Evolutionary conservation across 2,797 vertebrate genomes (phyloP), one percentile per base, ranked within the genome.

Genomic region (Xenentodon cancila): DNA sequence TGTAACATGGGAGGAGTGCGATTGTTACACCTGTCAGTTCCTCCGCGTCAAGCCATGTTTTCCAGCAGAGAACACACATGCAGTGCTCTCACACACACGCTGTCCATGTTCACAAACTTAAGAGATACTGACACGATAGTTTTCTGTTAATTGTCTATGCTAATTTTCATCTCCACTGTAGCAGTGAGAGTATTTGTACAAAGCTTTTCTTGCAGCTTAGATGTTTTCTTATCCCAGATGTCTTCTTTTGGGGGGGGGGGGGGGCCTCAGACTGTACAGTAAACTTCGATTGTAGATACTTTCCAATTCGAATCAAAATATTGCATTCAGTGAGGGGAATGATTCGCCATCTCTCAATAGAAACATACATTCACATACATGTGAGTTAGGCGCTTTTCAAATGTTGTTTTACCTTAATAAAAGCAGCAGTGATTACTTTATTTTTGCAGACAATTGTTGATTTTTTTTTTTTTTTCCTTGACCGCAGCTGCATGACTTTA

Each of bases 91-190:
- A 30, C 48, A 51, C 53, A 37, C 51, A 44, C n/a, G 62, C 70
- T 75, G 68, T 59, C 53, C 70, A 68, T 80, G 74, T 75, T 82
- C 77, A 76, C 45, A 75, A 74, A 84, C 71, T 30, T 12, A 12
- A 76, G 48, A 73, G 75, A 72, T 83, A 75, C 79, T 69, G 79
- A 76, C 80, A 72, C 79, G 74, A 77, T 80, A 85, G 82, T 85
- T 89, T 89, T 84, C 88, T 72, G 73, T 77, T 91, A 89, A 92
- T 92, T 92, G 86, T 61, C 64, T 70, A 84, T 87, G 87, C 85
- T 89, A 90, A 91, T 90, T 88, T 83, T 64, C 4, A 79, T 81
- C 88, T 84, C 72, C 80, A 55, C 69, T 54, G 76, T 76, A 62
- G 77, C 64, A 68, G 73, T 49, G 60, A 77, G 82, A 75, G 66